Percentiles rank a stretch among this genome's conserved stretches.
phyloP scores from a whole-genome alignment of 2,113 vertebrate genomes.

The Phoenicopterus ruber region DNA sequence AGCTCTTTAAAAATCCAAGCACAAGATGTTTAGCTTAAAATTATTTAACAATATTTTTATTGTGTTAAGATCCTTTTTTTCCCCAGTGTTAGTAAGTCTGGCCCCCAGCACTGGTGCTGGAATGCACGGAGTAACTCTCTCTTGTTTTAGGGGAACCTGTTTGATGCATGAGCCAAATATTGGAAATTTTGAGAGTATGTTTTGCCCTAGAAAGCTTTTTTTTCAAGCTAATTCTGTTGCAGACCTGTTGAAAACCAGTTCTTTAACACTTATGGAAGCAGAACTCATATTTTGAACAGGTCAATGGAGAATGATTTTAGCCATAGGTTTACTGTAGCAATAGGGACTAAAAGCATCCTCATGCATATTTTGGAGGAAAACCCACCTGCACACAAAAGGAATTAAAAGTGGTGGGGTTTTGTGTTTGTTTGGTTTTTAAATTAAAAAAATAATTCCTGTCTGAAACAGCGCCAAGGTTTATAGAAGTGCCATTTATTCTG shows the following conservation, averaged over 20 bases:
- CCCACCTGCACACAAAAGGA: background rate
- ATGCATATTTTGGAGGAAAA: background rate
- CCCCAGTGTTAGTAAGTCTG: background rate
- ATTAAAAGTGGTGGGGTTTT: background rate
- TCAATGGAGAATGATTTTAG: background rate
- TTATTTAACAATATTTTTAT: constrained; percentile 64
- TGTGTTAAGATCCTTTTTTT: background rate
- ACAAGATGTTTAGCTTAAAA: constrained; percentile 64
- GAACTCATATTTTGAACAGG: background rate
- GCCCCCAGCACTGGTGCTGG: background rate
- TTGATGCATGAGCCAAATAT: background rate
- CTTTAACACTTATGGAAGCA: background rate
- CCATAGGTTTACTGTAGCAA: background rate
- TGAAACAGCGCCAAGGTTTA: background rate
- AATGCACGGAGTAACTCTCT: background rate
- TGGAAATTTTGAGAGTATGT: background rate
- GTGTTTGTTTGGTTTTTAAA: background rate
- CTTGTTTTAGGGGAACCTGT: background rate
- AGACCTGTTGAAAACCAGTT: background rate
- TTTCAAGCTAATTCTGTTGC: background rate
- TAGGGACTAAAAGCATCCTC: background rate
- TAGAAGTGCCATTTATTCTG: background rate
- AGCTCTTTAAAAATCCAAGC: constrained; percentile 69
- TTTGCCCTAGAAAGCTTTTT: background rate
- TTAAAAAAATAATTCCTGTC: background rate